phyloP scores from a whole-genome alignment of 92 coral and sea anemone genomes.

The Epizoanthus stellaris region DNA sequence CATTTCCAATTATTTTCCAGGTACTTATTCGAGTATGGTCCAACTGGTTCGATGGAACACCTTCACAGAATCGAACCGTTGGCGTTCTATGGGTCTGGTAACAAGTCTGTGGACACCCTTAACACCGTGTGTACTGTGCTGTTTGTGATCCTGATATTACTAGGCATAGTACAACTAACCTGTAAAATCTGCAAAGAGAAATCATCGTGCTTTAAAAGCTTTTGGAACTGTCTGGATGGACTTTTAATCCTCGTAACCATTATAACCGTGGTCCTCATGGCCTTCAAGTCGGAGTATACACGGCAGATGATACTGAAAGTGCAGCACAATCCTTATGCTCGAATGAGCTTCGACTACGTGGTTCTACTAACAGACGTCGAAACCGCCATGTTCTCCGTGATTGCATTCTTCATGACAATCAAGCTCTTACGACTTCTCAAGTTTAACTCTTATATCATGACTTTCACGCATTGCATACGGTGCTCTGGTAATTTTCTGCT shows the following conservation, averaged over 20 bases:
- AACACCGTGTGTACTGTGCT: constrained; percentile 20
- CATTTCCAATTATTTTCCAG: not conserved
- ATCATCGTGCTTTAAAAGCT: constrained; percentile 8
- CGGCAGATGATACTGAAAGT: constrained; percentile 14
- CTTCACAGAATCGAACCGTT: constrained; percentile 31
- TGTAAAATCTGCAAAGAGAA: constrained; percentile 18
- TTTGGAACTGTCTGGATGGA: constrained; percentile 40
- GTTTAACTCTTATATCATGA: constrained; percentile 26
- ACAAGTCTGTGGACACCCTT: constrained; percentile 18
- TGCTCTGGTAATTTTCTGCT: not conserved
- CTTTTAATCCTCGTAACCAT: constrained; percentile 6
- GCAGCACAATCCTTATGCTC: constrained; percentile 24
- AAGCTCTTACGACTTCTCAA: constrained; percentile 18
- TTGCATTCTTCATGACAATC: constrained; percentile 26
- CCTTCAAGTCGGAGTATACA: constrained; percentile 27
- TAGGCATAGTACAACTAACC: not conserved
- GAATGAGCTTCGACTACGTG: constrained; percentile 40
- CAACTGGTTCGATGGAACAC: constrained; percentile 26
- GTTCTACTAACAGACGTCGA: constrained; percentile 24
- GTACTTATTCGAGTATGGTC: constrained; percentile 28
- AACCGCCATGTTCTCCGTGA: constrained; percentile 25
- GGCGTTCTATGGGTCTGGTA: constrained; percentile 34
- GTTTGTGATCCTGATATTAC: not conserved
- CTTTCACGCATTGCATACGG: constrained; percentile 24
- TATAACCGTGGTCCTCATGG: not conserved